Conservation (phyloP, 2,888 invertebrate species). For the Cantharis rustica region DNA sequence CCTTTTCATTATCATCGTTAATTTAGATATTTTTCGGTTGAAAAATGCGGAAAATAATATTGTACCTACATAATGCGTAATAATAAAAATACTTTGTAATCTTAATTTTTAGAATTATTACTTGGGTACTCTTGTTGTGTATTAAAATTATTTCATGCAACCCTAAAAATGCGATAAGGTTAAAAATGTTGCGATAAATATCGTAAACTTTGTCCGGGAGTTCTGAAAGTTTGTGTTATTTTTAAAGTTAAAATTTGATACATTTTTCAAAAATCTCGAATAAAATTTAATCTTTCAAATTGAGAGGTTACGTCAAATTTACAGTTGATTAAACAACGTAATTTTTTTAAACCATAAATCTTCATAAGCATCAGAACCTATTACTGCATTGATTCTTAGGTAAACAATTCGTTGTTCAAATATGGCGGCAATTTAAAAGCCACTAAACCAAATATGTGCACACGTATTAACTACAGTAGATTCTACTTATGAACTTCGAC, state of each 20-base stretch:
- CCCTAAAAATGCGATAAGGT: neutral
- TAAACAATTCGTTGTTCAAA: constrained; percentile 47
- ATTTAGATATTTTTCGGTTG: neutral
- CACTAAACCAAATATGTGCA: constrained; percentile 50
- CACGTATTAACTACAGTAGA: constrained; percentile 50
- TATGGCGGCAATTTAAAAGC: constrained; percentile 50
- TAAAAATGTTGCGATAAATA: neutral
- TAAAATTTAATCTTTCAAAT: no score
- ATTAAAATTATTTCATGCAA: constrained; percentile 2
- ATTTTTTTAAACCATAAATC: constrained; percentile 10
- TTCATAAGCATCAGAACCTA: constrained; percentile 11
- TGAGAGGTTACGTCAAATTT: neutral
- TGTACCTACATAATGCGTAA: neutral
- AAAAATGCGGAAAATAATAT: neutral
- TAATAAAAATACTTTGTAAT: neutral
- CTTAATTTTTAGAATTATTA: neutral
- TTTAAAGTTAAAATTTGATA: no score
- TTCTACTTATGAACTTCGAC: constrained; percentile 25
- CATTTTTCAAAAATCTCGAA: no score
- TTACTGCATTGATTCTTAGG: constrained; percentile 47
- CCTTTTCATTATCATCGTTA: neutral
- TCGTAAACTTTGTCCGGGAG: neutral
- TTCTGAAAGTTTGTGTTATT: neutral
- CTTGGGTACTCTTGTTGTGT: neutral
- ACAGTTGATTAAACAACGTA: constrained; percentile 11